These are phyloP conservation scores for Tiliqua scincoides DNA, from an alignment of 2,113 vertebrate genomes.

Conservation along the genomic window DNA sequence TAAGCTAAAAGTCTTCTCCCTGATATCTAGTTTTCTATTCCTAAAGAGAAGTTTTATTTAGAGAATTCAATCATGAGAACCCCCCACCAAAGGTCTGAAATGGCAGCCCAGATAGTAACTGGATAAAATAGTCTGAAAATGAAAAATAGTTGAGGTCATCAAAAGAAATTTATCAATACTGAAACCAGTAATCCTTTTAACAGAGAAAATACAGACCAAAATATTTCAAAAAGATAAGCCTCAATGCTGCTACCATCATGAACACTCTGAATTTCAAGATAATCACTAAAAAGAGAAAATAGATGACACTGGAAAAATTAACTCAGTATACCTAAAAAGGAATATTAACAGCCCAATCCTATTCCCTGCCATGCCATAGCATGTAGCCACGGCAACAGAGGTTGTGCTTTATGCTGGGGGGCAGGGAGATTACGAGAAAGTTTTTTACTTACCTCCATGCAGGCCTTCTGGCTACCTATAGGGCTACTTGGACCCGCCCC, in stretches of 20 bases:
- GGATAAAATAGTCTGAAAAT: accelerated
- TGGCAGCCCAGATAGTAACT: background rate
- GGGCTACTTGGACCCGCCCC: too few species aligned
- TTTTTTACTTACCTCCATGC: too few species aligned
- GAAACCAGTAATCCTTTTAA: accelerated
- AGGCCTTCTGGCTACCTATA: too few species aligned
- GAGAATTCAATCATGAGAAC: background rate
- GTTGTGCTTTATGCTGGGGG: too few species aligned
- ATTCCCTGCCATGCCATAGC: too few species aligned
- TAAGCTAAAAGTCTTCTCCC: background rate
- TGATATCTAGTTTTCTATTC: background rate
- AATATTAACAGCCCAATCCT: accelerated
- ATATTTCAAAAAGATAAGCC: accelerated
- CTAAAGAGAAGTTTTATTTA: background rate
- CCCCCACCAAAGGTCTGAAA: background rate
- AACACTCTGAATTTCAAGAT: background rate
- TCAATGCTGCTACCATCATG: accelerated
- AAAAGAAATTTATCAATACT: accelerated
- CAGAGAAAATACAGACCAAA: accelerated
- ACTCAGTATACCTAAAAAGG: accelerated
- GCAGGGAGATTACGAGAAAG: too few species aligned
- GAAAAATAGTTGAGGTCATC: background rate
- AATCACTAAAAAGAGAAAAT: accelerated
- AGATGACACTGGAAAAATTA: accelerated
- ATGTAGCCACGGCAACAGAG: too few species aligned